Base-by-base conservation (phyloP, 2,888 invertebrate genomes). In the Cistogaster globosa region DNA sequence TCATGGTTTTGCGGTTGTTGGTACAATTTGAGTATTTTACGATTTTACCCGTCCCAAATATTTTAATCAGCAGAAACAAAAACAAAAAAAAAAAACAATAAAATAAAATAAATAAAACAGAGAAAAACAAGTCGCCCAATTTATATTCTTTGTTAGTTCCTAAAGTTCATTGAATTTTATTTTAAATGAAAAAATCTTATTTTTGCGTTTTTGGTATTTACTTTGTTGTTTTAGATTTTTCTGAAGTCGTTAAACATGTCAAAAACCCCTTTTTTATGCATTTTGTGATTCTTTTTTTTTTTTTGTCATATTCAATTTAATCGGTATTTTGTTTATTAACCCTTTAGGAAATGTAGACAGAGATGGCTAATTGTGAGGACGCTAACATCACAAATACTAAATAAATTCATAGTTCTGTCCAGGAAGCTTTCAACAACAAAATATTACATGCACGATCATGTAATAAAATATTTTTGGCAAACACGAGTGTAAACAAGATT, bases 91-190 rank as follows among this genome's bases (percentile, higher is more conserved):
- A 65, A 32, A 32, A 32, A n/a, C n/a, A n/a, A n/a, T n/a, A n/a
- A n/a, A n/a, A n/a, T n/a, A n/a, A n/a, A n/a, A n/a, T n/a, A n/a
- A n/a, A 32, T 7, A 32, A 5, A 32, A 5, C 0, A 32, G 6
- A 32, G 6, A 5, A 32, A 32, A 5, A 32, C 32, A 32, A 32
- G 32, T 32, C 51, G 63, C 48, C 69, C 75, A 76, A 76, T 82
- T 76, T 38, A 69, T 82, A 82, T 82, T 82, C 81, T 76, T 82
- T 82, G 81, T 82, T 82, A 26, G 76, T 69, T 57, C 32, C 51
- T 63, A 68, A 69, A 71, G 81, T 82, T 82, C 81, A 82, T 68
- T 82, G 75, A 81, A 63, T 32, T 32, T 32, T 5, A 7, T 32
- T 32, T 32, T 32, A 32, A 32, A 32, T 32, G 32, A 32, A 32